Percentiles rank a stretch among this genome's conserved stretches.
Conservation (phyloP, 2,797 vertebrate genomes). For the Aeoliscus strigatus region DNA sequence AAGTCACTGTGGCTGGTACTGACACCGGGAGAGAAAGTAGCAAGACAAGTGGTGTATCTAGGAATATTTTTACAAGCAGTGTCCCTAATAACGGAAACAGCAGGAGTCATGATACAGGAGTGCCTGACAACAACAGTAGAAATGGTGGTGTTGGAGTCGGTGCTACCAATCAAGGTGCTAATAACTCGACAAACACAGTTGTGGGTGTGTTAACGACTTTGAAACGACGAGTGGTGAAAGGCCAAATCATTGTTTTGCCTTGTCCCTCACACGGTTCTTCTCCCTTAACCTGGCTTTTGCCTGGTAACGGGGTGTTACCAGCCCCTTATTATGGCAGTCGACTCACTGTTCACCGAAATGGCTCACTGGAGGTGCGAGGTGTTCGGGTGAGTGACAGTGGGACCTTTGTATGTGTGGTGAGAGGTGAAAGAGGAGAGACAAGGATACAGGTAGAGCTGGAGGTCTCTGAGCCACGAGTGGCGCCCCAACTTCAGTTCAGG, state of each 20-base stretch:
- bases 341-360: conserved; percentile 85
- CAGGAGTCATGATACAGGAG: conserved; percentile 10
- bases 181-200: conserved; percentile 25
- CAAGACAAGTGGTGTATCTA: conserved; percentile 25
- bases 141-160: conserved; percentile 8
- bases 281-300: conserved; percentile 83
- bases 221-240: conserved; percentile 71
- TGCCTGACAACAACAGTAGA: conserved; percentile 13
- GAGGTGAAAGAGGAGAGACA: conserved; percentile 81
- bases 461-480: conserved; percentile 61
- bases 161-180: conserved; percentile 1
- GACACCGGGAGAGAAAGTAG: conserved; percentile 21
- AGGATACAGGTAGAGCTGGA: conserved; percentile 79
- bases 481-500: conserved; percentile 66
- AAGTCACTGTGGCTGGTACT: conserved; percentile 33
- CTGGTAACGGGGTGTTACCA: conserved; percentile 83
- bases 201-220: conserved; percentile 38
- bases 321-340: conserved; percentile 87
- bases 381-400: conserved; percentile 74
- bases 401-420: conserved; percentile 81
- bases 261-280: conserved; percentile 83
- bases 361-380: conserved; percentile 81
- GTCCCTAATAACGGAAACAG: conserved; percentile 28
- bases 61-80: conserved; percentile 29
- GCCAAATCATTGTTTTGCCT: conserved; percentile 78